A percentile compares a stretch with the other conserved stretches of the same genome.
These are phyloP conservation scores for Achlya flavicornis DNA, from an alignment of 2,888 invertebrate species.

Conservation along the genomic window DNA sequence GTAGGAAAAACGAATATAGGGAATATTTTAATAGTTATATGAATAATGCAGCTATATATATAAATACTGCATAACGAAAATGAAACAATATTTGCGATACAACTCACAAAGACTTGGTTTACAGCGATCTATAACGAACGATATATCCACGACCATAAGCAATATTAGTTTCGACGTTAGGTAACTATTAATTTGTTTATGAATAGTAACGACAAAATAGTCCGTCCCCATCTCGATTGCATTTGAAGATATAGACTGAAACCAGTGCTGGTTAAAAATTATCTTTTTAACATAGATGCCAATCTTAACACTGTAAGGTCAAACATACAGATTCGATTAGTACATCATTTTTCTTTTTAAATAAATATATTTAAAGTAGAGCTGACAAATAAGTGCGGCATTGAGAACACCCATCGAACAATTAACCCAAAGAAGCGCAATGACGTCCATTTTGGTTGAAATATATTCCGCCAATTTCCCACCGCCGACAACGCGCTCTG, in stretches of 20 bases:
- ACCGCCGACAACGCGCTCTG: too few species aligned
- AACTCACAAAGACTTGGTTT: not conserved
- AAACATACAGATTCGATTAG: not conserved
- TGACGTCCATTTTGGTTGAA: too few species aligned
- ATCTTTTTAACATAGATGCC: not conserved
- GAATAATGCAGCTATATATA: not conserved
- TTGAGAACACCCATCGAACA: too few species aligned
- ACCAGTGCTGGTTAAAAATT: constrained; percentile 14
- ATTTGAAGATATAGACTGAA: constrained; percentile 55
- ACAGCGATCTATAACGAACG: not conserved
- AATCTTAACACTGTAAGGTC: not conserved
- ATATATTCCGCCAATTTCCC: too few species aligned
- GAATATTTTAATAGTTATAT: constrained; percentile 19
- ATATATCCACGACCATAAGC: not conserved
- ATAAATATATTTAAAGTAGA: too few species aligned
- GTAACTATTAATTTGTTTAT: constrained; percentile 26
- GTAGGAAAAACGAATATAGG: constrained; percentile 35
- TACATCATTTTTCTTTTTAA: too few species aligned
- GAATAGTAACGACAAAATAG: constrained; percentile 35
- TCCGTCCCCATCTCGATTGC: constrained; percentile 66
- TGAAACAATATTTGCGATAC: not conserved
- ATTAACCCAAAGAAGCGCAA: too few species aligned
- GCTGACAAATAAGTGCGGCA: not conserved
- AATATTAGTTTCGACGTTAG: constrained; percentile 14
- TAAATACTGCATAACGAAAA: not conserved